These are phyloP conservation scores for Acronicta aceris DNA, from an alignment of 2,888 invertebrate species.

Conservation along the genomic window DNA sequence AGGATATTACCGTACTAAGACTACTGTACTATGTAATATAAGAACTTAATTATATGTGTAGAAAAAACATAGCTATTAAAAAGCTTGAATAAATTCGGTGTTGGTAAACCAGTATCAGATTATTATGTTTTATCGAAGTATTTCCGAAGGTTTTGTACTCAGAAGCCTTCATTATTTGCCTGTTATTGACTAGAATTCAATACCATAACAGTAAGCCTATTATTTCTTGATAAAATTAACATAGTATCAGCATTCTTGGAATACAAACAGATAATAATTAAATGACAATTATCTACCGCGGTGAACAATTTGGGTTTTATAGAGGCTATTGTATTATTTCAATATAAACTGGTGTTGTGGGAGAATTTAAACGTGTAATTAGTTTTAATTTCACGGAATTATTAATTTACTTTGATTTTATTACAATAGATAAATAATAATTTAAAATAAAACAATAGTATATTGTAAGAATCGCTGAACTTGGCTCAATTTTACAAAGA, in stretches of 20 bases:
- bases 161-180: slow-evolving; percentile 24
- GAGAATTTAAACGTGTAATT: background rate
- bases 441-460: too few species aligned
- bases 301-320: slow-evolving; percentile 15
- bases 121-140: background rate
- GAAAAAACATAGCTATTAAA: too few species aligned
- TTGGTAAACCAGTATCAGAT: background rate
- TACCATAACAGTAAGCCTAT: slow-evolving; percentile 30
- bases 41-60: too few species aligned
- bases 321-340: slow-evolving; percentile 5
- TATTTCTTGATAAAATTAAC: slow-evolving; percentile 39
- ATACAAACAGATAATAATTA: slow-evolving; percentile 43
- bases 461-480: background rate
- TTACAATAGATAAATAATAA: too few species aligned
- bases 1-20: too few species aligned
- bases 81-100: too few species aligned
- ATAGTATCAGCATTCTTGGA: slow-evolving; percentile 41
- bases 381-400: slow-evolving; percentile 33
- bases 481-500: slow-evolving; percentile 9
- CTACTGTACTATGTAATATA: too few species aligned
- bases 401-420: too few species aligned
- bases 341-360: background rate
- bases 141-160: slow-evolving; percentile 20
- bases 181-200: slow-evolving; percentile 22
- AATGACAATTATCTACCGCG: slow-evolving; percentile 24